Evolutionary conservation across 2,113 vertebrate genomes (phyloP), one percentile per base, ranked within the genome.

Genomic region (Solea solea): DNA sequence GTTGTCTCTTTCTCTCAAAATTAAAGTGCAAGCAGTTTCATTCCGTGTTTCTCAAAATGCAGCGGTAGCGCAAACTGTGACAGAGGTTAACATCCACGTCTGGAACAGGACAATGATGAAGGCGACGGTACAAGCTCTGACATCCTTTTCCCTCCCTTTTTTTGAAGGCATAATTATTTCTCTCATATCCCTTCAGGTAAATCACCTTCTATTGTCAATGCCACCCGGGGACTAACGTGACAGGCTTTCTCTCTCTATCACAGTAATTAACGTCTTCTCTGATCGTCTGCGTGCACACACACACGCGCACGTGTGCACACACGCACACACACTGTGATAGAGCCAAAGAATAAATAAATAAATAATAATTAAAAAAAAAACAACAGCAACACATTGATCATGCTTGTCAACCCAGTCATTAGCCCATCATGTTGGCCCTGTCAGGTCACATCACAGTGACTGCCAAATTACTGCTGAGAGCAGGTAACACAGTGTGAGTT

Each of bases 221-320:
- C 80, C 79, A 87, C 84, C 81, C 86, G 77, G 65, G 65, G 76
- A 66, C 67, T 53, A 79, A 78, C 21, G 64, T 85, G 73, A 88
- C 83, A 67, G 53, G 28, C 60, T 46, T 66, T 54, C 72, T 80
- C 74, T 46, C 53, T 85, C 78, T 82, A 81, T 89, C 75, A 86
- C 76, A 84, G 85, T 91, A 89, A 91, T 91, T 90, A 90, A 84
- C 76, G 56, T 60, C 53, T 82, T 42, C 52, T 61, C 69, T 82
- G 65, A 68, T 34, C 12, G 2, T 12, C 40, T 53, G 27, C 25
- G 15, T 16, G 12, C 39, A 25, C 25, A 64, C 34, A 39, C 51
- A 44, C 34, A 39, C 51, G 40, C 49, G 34, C 39, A 65, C 60
- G 62, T 46, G 40, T 34, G 28, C 40, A 53, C 15, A 67, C 56